Conservation (phyloP, 2,888 invertebrate genomes). For the Fissipunctia ypsillon region DNA sequence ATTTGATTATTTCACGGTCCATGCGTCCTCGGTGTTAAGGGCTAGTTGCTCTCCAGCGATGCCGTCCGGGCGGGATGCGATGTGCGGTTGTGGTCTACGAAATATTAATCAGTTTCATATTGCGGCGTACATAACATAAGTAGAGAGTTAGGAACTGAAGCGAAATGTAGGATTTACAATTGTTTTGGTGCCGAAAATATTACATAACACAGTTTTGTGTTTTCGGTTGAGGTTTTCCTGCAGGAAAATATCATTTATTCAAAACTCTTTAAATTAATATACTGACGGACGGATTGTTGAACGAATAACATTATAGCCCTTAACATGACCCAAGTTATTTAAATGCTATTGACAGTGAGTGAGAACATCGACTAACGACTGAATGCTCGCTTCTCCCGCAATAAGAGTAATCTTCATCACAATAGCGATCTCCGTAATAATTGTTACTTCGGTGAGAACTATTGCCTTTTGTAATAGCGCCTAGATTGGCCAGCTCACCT, state of each 20-base stretch:
- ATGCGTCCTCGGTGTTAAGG: conserved; percentile 32
- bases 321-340: conserved; percentile 24
- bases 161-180: background rate
- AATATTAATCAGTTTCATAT: background rate
- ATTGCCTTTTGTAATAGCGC: conserved; percentile 34
- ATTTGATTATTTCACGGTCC: conserved; percentile 61
- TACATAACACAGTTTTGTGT: background rate
- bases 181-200: background rate
- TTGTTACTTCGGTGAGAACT: conserved; percentile 49
- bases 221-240: background rate
- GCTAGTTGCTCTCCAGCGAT: conserved; percentile 5
- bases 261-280: background rate
- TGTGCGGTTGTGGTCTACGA: background rate
- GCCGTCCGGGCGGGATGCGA: background rate
- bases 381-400: conserved; percentile 29
- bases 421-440: conserved; percentile 45
- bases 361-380: conserved; percentile 47
- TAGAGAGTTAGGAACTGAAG: background rate
- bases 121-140: no score
- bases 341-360: conserved; percentile 38
- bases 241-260: background rate
- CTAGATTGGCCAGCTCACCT: conserved; percentile 9
- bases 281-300: no score
- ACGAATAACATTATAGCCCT: no score
- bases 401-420: conserved; percentile 19